A percentile compares a stretch with the other conserved stretches of the same genome.
These are phyloP conservation scores for Mactromeris polynyma DNA, from an alignment of 2,888 invertebrate species.

Conservation along the genomic window DNA sequence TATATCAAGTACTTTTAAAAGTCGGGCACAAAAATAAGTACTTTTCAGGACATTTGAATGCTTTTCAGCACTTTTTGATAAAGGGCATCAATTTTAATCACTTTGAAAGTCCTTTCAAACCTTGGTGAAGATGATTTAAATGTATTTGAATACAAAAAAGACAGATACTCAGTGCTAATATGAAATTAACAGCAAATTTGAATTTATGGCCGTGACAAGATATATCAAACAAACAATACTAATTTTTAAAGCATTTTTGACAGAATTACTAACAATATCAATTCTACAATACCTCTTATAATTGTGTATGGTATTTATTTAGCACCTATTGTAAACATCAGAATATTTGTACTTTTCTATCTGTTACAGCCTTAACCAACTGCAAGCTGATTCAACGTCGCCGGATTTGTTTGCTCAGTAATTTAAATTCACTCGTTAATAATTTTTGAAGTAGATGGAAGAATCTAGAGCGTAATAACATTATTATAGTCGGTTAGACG, in stretches of 20 bases:
- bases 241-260: slow-evolving; percentile 7
- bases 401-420: slow-evolving; percentile 20
- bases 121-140: too few relatives aligned
- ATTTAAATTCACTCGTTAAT: slow-evolving; percentile 25
- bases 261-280: slow-evolving; percentile 34
- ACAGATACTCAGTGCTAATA: too few relatives aligned
- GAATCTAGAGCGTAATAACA: not conserved
- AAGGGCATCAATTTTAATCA: too few relatives aligned
- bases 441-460: slow-evolving; percentile 24
- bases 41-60: too few relatives aligned
- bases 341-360: slow-evolving; percentile 35
- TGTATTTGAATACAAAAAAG: too few relatives aligned
- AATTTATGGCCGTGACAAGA: not conserved
- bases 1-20: too few relatives aligned
- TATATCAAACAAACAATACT: slow-evolving; percentile 6
- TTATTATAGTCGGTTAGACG: slow-evolving; percentile 3
- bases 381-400: not conserved
- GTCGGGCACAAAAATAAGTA: too few relatives aligned
- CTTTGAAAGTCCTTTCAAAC: too few relatives aligned
- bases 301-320: slow-evolving; percentile 40
- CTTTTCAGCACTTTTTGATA: too few relatives aligned
- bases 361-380: not conserved
- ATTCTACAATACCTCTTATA: slow-evolving; percentile 28
- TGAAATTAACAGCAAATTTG: not conserved
- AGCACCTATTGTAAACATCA: slow-evolving; percentile 24